These are phyloP conservation scores for Osmerus eperlanus DNA, from an alignment of 2,113 vertebrate species.

Conservation along the genomic window DNA sequence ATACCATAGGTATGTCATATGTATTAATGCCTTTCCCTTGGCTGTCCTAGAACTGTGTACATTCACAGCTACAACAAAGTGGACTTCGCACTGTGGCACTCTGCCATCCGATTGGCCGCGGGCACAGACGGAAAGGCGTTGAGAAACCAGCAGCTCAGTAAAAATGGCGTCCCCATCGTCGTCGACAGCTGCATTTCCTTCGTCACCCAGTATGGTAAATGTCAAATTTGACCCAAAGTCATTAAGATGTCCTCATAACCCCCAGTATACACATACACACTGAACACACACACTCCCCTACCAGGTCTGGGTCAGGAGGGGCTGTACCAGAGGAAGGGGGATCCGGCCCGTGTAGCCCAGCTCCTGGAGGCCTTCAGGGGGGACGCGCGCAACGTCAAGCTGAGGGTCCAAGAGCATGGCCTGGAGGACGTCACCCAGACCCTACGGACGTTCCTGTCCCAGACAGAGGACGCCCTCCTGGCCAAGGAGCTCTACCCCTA, in stretches of 20 bases:
- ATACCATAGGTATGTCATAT: neutral
- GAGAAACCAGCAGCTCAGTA: slow-evolving; percentile 93
- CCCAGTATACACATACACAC: neutral
- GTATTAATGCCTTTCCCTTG: neutral
- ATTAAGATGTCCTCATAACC: neutral
- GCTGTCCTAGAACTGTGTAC: slow-evolving; percentile 83
- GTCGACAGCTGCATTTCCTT: slow-evolving; percentile 96
- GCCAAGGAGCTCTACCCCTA: slow-evolving; percentile 95
- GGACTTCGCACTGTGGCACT: slow-evolving; percentile 90
- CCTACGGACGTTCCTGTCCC: slow-evolving; percentile 84
- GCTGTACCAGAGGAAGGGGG: slow-evolving; percentile 82
- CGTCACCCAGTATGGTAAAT: slow-evolving; percentile 95
- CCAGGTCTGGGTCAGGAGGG: slow-evolving; percentile 86
- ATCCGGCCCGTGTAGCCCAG: slow-evolving; percentile 70
- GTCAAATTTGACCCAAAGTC: neutral
- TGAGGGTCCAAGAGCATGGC: slow-evolving; percentile 82
- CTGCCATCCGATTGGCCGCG: slow-evolving; percentile 89
- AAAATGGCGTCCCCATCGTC: slow-evolving; percentile 90
- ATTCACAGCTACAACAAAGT: slow-evolving; percentile 84
- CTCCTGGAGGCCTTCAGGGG: slow-evolving; percentile 85
- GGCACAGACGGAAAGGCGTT: slow-evolving; percentile 88
- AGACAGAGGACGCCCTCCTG: slow-evolving; percentile 86
- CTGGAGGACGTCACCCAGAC: slow-evolving; percentile 88
- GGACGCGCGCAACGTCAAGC: slow-evolving; percentile 89
- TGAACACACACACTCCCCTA: neutral